These are phyloP conservation scores for Sardinella longiceps DNA, from an alignment of 2,797 vertebrate species.

Conservation along the genomic window DNA sequence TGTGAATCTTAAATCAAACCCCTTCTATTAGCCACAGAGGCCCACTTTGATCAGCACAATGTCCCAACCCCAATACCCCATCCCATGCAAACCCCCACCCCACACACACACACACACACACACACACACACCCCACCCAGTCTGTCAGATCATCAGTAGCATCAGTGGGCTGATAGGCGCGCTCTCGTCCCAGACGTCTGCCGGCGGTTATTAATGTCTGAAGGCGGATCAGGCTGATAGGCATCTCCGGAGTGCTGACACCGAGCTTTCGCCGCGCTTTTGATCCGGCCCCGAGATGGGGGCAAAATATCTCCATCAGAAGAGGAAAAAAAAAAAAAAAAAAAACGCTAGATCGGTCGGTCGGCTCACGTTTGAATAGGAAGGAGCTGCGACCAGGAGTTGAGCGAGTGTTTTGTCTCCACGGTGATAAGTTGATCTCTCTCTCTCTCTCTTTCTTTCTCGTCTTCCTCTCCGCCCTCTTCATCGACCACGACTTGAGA, in stretches of 20 bases:
- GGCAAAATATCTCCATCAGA: slow-evolving; percentile 37
- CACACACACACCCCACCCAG: not conserved
- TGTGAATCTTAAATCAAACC: not conserved
- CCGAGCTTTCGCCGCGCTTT: slow-evolving; percentile 37
- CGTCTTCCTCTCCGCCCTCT: slow-evolving; percentile 53
- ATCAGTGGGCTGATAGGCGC: slow-evolving; percentile 28
- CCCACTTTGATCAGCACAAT: slow-evolving; percentile 56
- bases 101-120: not conserved
- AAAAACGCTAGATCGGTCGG: not conserved
- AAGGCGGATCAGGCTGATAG: slow-evolving; percentile 51
- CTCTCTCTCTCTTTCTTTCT: slow-evolving; percentile 64
- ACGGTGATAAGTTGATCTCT: not conserved
- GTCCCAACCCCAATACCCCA: slow-evolving; percentile 36
- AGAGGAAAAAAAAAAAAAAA: slow-evolving; percentile 25
- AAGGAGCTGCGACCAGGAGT: not conserved
- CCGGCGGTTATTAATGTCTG: slow-evolving; percentile 55
- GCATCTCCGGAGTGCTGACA: slow-evolving; percentile 51
- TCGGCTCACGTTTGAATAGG: not conserved
- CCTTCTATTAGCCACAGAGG: slow-evolving; percentile 29
- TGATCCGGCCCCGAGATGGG: slow-evolving; percentile 47
- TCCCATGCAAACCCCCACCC: not conserved
- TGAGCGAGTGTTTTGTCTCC: not conserved
- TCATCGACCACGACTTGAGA: slow-evolving; percentile 70
- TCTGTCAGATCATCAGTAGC: slow-evolving; percentile 49
- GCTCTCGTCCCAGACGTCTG: slow-evolving; percentile 56